Evolutionary conservation across 2,888 invertebrate species (phyloP), one percentile per base, ranked within the genome.

Genomic region (Drosophila neotestacea): DNA sequence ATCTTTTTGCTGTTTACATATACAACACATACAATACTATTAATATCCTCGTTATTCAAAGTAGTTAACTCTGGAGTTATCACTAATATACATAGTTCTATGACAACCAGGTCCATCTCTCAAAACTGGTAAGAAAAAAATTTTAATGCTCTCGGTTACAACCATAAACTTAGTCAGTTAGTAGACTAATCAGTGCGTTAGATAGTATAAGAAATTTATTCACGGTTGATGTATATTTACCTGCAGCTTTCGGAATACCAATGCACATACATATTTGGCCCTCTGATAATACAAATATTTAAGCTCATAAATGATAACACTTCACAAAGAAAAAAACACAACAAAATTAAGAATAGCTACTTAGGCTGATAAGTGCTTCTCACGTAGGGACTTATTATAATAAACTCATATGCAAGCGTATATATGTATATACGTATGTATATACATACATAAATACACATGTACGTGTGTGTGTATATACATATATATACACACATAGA

Each of bases 271-370:
- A 7, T 10, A 28, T 22, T 34, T 1, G n/a, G 9, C 11, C 22
- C 4, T 36, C 13, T 10, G 22, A 1, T 16, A 13, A 27, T 13
- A 13, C 4, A 28, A 7, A 36, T 36, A n/a, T 36, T 27, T 27
- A 4, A 32, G 11, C 41, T 41, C 9, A 42, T 27, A 11, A 38
- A 22, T 41, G 7, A 30, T 4, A n/a, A 16, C 81, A 80, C 81
- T 77, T 73, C 81, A 80, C 80, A 55, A 10, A 10, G 42, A 51
- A 64, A 79, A 79, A 77, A 73, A 73, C 59, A 68, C 48, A 73
- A 66, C 60, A 63, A 47, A 68, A 46, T 54, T 27, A 55, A 56
- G 30, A 48, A 51, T 11, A 13, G 16, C 39, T 34, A 41, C 30
- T 32, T 36, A 16, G 56, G 13, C n/a, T 52, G 42, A 42, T 48